Evolutionary conservation across 2,888 invertebrate species (phyloP).

Genomic region (Ennomos erosarius): DNA sequence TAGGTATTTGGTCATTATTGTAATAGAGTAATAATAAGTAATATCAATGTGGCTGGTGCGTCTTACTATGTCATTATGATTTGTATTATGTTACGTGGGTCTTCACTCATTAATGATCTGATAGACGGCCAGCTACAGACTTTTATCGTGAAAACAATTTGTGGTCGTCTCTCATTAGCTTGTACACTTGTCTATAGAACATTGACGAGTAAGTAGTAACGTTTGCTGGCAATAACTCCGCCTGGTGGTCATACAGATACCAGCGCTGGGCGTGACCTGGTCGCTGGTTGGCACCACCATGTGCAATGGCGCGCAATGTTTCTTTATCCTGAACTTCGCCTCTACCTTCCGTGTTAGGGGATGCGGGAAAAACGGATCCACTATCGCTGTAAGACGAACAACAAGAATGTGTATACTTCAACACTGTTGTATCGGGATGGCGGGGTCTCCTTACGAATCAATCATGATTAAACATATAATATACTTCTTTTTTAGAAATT

Average conservation of each 20-base stretch:
- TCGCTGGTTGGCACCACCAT: slow-evolving; percentile 73
- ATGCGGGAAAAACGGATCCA: slow-evolving; percentile 98
- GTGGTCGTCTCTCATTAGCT: slow-evolving; percentile 9
- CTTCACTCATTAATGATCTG: slow-evolving; percentile 73
- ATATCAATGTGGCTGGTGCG: slow-evolving; percentile 57
- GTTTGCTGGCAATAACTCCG: slow-evolving; percentile 21
- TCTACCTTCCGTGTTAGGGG: slow-evolving; percentile 92
- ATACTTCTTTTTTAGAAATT: too few relatives aligned
- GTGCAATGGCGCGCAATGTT: slow-evolving; percentile 86
- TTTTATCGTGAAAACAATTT: slow-evolving; percentile 2
- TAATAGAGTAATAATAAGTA: slow-evolving; percentile 48
- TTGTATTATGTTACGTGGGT: slow-evolving; percentile 55
- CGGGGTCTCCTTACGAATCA: slow-evolving; percentile 37
- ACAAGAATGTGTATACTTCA: slow-evolving; percentile 38
- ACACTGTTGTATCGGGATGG: slow-evolving; percentile 35
- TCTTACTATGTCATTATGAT: slow-evolving; percentile 51
- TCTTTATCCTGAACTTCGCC: slow-evolving; percentile 88
- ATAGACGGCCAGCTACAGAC: slow-evolving; percentile 37
- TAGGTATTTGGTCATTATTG: slow-evolving; percentile 46
- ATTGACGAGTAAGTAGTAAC: slow-evolving; percentile 25
- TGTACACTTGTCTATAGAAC: slow-evolving; percentile 12
- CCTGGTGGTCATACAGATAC: slow-evolving; percentile 69
- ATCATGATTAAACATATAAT: slow-evolving; percentile 18
- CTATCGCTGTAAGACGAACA: slow-evolving; percentile 93
- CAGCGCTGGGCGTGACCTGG: slow-evolving; percentile 68